Conservation (phyloP, 2,797 vertebrate species). For the Phrynocephalus vlangalii region DNA sequence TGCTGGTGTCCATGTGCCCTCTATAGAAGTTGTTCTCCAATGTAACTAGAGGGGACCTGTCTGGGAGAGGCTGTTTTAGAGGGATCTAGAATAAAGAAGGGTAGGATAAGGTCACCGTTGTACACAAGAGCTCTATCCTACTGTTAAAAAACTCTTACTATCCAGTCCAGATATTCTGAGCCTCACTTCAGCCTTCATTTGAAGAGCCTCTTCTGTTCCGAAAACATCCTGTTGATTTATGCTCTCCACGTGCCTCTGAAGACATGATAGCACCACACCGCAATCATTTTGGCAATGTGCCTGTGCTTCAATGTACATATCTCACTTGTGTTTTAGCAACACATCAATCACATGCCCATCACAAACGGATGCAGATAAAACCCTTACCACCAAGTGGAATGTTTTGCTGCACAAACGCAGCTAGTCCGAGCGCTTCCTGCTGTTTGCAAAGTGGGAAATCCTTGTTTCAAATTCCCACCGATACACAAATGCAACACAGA, state of each 20-base stretch:
- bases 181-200: not conserved
- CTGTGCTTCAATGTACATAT: slow-evolving; percentile 6
- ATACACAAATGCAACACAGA: not conserved
- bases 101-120: not conserved
- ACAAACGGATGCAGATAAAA: slow-evolving; percentile 5
- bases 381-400: not conserved
- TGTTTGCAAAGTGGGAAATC: not conserved
- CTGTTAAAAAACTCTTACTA: not conserved
- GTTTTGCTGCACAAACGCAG: not conserved
- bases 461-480: not conserved
- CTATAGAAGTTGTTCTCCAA: too few relatives aligned
- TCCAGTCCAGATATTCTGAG: not conserved
- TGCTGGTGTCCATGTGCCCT: too few relatives aligned
- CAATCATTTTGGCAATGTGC: slow-evolving; percentile 17
- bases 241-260: not conserved
- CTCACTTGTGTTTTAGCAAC: slow-evolving; percentile 11
- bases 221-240: not conserved
- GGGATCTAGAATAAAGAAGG: not conserved
- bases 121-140: not conserved
- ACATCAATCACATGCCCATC: not conserved
- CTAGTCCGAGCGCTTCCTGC: not conserved
- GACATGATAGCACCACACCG: not conserved
- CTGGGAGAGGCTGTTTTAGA: not conserved
- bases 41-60: not conserved
- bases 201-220: not conserved